A percentile compares a stretch with the other conserved stretches of the same genome.
These are phyloP conservation scores for Ailuropoda melanoleuca DNA, from an alignment of 2,113 vertebrate genomes.

Conservation along the genomic window DNA sequence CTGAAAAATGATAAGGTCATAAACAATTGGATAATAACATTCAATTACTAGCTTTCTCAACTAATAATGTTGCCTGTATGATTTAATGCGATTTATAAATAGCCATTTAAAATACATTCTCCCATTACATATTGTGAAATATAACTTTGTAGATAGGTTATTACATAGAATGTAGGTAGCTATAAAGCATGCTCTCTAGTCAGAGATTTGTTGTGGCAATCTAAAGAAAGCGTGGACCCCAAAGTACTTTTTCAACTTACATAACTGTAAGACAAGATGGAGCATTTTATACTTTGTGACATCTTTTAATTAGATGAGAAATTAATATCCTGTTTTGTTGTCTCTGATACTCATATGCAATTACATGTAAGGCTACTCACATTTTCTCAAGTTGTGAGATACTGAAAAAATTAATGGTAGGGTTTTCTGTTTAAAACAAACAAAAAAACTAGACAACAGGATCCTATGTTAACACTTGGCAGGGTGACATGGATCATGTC, in stretches of 20 bases:
- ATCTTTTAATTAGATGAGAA: slow-evolving; percentile 23
- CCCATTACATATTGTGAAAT: neutral
- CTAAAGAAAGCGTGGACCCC: neutral
- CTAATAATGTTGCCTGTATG: slow-evolving; percentile 37
- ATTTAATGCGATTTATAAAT: slow-evolving; percentile 40
- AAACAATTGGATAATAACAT: slow-evolving; percentile 42
- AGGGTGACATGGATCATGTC: neutral
- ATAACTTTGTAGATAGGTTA: slow-evolving; percentile 1
- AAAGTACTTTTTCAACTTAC: neutral
- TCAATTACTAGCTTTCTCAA: slow-evolving; percentile 46
- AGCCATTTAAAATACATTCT: slow-evolving; percentile 49
- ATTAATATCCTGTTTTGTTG: slow-evolving; percentile 20
- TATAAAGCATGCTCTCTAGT: neutral
- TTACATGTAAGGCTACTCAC: neutral
- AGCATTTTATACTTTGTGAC: neutral
- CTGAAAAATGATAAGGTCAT: slow-evolving; percentile 44
- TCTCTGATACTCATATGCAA: slow-evolving; percentile 5
- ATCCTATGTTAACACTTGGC: neutral
- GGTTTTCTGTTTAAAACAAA: slow-evolving; percentile 6
- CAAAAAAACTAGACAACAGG: neutral
- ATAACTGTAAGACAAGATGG: neutral
- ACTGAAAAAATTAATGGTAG: neutral
- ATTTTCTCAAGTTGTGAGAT: neutral
- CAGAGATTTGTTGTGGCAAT: neutral
- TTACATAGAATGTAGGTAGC: neutral